Base-by-base conservation (phyloP, 1,140 invertebrate genomes). In the Saxidomus purpurata region DNA sequence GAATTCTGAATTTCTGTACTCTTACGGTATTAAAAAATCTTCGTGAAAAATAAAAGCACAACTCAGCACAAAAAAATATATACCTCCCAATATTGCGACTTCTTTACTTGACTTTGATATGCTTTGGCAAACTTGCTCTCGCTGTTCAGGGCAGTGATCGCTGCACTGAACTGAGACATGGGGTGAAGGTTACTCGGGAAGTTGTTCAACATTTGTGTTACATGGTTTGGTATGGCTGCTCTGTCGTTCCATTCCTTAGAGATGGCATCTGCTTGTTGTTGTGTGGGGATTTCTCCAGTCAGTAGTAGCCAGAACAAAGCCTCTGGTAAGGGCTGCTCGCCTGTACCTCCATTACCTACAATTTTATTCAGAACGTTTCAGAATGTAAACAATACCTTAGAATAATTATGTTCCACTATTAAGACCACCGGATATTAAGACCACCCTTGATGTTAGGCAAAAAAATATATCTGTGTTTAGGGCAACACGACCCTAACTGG, bases 61-160 rank as follows among this genome's bases (percentile, higher is more conserved):
- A n/a, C n/a, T n/a, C n/a, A n/a, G n/a, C n/a, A n/a, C n/a, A n/a
- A n/a, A n/a, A n/a, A n/a, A n/a, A n/a, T n/a, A 43, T 15, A 43
- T 96, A 97, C 97, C 96, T 99, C 98, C 98, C 98, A 99, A 94
- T 98, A 99, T 92, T 97, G 97, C 61, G 96, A 96, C 95, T 99
- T 99, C 94, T 98, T 97, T 0, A 98, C 97, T 55, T 98, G 98
- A 63, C 97, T 97, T 1, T 97, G 96, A 95, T 99, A 99, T 0
- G 98, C 99, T 94, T 98, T 97, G 6, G 98, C 98, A 96, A 99
- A 99, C 94, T 98, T 98, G 94, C 98, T 99, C 96, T 99, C 99
- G 93, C 97, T 98, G 96, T 99, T 99, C 63, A 99, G 96, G 3
- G 98, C 97, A 17, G 98, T 98, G 88, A 99, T 97, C 17, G 99